Conservation (phyloP, 2,113 vertebrate genomes). For the Brevimyrus niger region DNA sequence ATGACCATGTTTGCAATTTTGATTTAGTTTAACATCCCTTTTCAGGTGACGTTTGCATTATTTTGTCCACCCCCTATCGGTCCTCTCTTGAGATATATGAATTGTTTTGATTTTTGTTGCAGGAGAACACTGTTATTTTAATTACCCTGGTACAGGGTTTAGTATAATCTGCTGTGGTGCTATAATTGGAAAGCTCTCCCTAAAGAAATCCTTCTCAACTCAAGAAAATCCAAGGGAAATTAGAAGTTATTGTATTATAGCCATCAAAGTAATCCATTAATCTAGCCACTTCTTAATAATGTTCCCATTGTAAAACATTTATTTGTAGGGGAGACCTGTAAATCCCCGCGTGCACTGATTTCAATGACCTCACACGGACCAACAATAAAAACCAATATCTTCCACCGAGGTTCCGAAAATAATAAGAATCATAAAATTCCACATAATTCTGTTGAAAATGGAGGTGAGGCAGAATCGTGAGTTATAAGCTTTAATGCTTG, state of each 20-base stretch:
- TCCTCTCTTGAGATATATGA: slow-evolving; percentile 44
- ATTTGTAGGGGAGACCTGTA: slow-evolving; percentile 24
- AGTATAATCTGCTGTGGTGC: slow-evolving; percentile 54
- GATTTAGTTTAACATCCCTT: neutral
- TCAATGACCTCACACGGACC: neutral
- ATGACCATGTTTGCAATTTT: neutral
- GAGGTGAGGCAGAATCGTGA: neutral
- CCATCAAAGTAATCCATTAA: slow-evolving; percentile 51
- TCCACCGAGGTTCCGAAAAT: neutral
- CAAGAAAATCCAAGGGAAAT: slow-evolving; percentile 54
- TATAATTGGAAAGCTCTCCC: slow-evolving; percentile 61
- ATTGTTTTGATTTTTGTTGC: slow-evolving; percentile 51
- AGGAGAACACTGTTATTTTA: slow-evolving; percentile 53
- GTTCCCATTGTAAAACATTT: slow-evolving; percentile 25
- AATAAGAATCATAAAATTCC: neutral
- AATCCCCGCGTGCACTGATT: neutral
- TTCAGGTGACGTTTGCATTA: neutral
- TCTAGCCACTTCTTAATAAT: slow-evolving; percentile 34
- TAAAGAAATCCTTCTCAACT: slow-evolving; percentile 52
- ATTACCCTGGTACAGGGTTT: slow-evolving; percentile 62
- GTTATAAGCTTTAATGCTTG: neutral
- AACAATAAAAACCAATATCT: neutral
- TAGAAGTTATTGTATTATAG: slow-evolving; percentile 47
- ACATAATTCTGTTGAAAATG: neutral
- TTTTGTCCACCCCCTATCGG: slow-evolving; percentile 8